Conservation (phyloP, 1,140 invertebrate species). For the Zaprionus davidi region DNA sequence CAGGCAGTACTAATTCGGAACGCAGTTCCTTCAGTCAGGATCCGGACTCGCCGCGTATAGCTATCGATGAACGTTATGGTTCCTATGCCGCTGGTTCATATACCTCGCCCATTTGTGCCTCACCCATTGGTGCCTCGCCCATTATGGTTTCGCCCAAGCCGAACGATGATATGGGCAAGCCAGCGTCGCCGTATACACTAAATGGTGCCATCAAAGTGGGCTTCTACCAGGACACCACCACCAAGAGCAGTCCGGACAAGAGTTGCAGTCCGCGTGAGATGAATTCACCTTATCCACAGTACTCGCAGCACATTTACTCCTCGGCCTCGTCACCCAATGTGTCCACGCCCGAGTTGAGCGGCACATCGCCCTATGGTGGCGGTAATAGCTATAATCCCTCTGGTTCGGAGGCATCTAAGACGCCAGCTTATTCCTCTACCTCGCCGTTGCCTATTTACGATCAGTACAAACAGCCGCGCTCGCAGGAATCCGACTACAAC, state of each 20-base stretch:
- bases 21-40: slow-evolving; percentile 91
- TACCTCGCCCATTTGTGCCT: slow-evolving; percentile 86
- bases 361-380: slow-evolving; percentile 77
- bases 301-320: slow-evolving; percentile 87
- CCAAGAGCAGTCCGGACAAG: slow-evolving; percentile 90
- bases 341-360: slow-evolving; percentile 78
- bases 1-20: slow-evolving; percentile 90
- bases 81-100: slow-evolving; percentile 87
- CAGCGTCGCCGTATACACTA: slow-evolving; percentile 87
- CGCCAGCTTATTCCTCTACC: slow-evolving; percentile 78
- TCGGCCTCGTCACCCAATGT: slow-evolving; percentile 85
- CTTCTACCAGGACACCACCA: slow-evolving; percentile 91
- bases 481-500: slow-evolving; percentile 83
- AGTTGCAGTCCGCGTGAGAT: slow-evolving; percentile 88
- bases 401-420: slow-evolving; percentile 79
- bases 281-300: slow-evolving; percentile 87
- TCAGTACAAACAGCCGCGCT: slow-evolving; percentile 84
- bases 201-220: slow-evolving; percentile 90
- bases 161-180: slow-evolving; percentile 86
- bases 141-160: slow-evolving; percentile 86
- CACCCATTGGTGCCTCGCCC: slow-evolving; percentile 86
- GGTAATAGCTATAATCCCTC: slow-evolving; percentile 77
- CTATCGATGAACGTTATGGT: slow-evolving; percentile 86
- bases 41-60: slow-evolving; percentile 88
- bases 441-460: slow-evolving; percentile 85